Evolutionary conservation across 2,797 vertebrate genomes (phyloP).

Genomic region (Trachurus trachurus): DNA sequence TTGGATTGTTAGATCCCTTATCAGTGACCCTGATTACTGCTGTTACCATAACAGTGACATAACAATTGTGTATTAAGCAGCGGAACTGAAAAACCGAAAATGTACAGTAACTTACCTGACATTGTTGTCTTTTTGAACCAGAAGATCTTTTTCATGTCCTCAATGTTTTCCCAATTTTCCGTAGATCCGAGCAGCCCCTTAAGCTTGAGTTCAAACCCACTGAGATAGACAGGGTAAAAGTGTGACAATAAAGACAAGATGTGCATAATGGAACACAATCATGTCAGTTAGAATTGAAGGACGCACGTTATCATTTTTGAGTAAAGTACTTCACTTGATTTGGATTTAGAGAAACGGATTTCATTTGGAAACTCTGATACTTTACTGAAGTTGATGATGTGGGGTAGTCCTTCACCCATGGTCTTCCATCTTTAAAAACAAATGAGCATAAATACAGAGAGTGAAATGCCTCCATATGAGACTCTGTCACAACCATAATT

Average conservation of each 20-base stretch:
- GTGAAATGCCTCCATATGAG: neutral
- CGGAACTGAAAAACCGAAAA: neutral
- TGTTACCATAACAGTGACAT: neutral
- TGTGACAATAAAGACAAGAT: neutral
- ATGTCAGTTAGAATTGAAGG: neutral
- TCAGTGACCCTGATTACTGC: no score
- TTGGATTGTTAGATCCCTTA: no score
- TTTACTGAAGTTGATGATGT: constrained; percentile 14
- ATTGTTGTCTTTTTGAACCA: constrained; percentile 64
- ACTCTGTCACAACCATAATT: neutral
- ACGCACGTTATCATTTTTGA: constrained; percentile 33
- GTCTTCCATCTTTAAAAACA: constrained; percentile 54
- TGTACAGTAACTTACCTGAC: constrained; percentile 60
- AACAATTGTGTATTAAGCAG: neutral
- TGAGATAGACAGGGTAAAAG: constrained; percentile 14
- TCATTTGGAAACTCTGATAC: constrained; percentile 44
- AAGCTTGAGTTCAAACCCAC: constrained; percentile 68
- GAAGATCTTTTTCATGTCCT: constrained; percentile 76
- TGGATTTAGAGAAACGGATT: constrained; percentile 32
- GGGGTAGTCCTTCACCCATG: constrained; percentile 33
- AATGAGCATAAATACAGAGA: neutral
- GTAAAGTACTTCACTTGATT: neutral
- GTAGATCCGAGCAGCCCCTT: constrained; percentile 69
- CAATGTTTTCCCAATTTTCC: constrained; percentile 75
- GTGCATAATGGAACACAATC: neutral